These are phyloP conservation scores for Regulus satrapa DNA, from an alignment of 2,113 vertebrate genomes.

Conservation along the genomic window DNA sequence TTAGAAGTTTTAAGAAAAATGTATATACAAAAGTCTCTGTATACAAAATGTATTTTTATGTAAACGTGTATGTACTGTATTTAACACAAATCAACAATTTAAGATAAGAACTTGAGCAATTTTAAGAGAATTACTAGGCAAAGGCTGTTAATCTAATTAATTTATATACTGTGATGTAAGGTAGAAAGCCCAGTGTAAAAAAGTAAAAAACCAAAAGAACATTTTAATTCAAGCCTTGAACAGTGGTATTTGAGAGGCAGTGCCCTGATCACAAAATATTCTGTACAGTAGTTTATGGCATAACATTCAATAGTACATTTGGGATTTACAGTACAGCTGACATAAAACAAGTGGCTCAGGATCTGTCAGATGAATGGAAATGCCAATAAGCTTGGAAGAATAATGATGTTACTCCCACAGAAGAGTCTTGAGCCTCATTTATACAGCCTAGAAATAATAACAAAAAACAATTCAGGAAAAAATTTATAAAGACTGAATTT, in stretches of 20 bases:
- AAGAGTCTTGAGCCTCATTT: constrained; percentile 23
- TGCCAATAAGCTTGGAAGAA: neutral
- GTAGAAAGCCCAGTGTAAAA: constrained; percentile 64
- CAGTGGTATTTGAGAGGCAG: constrained; percentile 27
- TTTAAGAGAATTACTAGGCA: neutral
- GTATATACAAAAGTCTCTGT: constrained; percentile 64
- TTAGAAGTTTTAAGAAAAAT: constrained; percentile 60
- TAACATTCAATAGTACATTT: constrained; percentile 22
- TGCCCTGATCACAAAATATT: constrained; percentile 13
- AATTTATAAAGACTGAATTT: neutral
- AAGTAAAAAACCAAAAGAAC: constrained; percentile 26
- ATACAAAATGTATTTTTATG: constrained; percentile 65
- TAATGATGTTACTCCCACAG: neutral
- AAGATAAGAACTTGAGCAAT: constrained; percentile 17
- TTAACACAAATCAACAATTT: constrained; percentile 42
- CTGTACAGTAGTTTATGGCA: constrained; percentile 37
- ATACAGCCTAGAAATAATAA: constrained; percentile 50
- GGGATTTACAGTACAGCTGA: neutral
- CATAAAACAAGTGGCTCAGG: constrained; percentile 17
- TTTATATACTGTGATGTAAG: neutral
- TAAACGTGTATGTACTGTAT: constrained; percentile 54
- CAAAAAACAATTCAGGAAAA: neutral
- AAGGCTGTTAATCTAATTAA: constrained; percentile 10
- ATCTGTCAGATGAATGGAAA: neutral
- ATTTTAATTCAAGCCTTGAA: constrained; percentile 33